phyloP scores from a whole-genome alignment of 2,888 invertebrate genomes.

The Halictus ligatus region DNA sequence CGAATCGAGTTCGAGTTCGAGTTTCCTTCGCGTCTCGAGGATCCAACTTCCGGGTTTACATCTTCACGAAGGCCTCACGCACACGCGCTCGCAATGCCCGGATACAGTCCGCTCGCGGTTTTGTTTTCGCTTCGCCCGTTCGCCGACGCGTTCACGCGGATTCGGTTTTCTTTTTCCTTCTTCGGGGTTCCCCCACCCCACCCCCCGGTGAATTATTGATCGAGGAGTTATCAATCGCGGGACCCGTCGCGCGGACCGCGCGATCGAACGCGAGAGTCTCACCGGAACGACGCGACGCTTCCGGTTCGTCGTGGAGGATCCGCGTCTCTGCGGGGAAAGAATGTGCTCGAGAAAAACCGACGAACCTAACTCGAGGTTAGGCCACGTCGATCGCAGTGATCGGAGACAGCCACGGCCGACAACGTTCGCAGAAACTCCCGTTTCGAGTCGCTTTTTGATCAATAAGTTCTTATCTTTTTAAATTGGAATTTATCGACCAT shows the following conservation, averaged over 20 bases:
- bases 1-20: neutral
- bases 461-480: neutral
- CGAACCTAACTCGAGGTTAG: neutral
- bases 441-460: neutral
- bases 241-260: neutral
- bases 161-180: neutral
- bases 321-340: conserved; percentile 20
- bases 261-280: neutral
- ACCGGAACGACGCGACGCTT: neutral
- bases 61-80: conserved; percentile 35
- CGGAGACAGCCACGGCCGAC: conserved; percentile 1
- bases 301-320: neutral
- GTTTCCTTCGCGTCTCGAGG: neutral
- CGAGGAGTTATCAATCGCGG: conserved; percentile 40
- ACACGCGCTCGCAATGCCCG: neutral
- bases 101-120: neutral
- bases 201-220: conserved; percentile 15
- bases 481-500: too few relatives aligned
- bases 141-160: conserved; percentile 31
- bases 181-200: neutral
- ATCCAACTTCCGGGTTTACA: conserved; percentile 23
- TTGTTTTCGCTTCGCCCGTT: neutral
- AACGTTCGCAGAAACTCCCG: neutral
- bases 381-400: conserved; percentile 7
- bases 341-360: neutral